Conservation (phyloP, 2,797 vertebrate genomes). For the Chaetodon trifasciatus region DNA sequence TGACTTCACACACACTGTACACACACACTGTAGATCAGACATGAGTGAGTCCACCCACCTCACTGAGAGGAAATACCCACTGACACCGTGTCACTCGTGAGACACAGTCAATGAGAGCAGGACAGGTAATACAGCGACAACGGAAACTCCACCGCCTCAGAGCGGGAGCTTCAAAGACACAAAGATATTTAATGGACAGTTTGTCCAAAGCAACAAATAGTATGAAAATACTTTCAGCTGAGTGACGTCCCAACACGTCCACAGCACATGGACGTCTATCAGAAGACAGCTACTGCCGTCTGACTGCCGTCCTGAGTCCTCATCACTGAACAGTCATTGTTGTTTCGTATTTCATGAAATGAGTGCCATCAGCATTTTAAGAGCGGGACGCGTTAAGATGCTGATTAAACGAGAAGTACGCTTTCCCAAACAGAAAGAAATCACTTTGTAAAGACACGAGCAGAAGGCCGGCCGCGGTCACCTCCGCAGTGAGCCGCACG, state of each 20-base stretch:
- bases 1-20: neutral
- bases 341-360: neutral
- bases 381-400: neutral
- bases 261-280: neutral
- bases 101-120: neutral
- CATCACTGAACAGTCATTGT: neutral
- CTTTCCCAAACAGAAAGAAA: too few relatives aligned
- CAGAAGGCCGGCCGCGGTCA: neutral
- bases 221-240: neutral
- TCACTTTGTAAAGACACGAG: neutral
- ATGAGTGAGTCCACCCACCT: constrained; percentile 5
- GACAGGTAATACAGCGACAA: neutral
- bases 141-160: constrained; percentile 43
- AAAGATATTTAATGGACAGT: neutral
- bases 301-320: too few relatives aligned
- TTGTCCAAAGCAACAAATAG: constrained; percentile 1
- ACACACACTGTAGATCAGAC: neutral
- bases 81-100: neutral
- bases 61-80: constrained; percentile 35
- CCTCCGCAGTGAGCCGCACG: neutral
- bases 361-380: neutral
- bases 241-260: too few relatives aligned
- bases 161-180: constrained; percentile 26
- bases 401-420: neutral
- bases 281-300: neutral